These are phyloP conservation scores for Lutjanus argentimaculatus DNA, from an alignment of 2,797 vertebrate species.

Conservation along the genomic window DNA sequence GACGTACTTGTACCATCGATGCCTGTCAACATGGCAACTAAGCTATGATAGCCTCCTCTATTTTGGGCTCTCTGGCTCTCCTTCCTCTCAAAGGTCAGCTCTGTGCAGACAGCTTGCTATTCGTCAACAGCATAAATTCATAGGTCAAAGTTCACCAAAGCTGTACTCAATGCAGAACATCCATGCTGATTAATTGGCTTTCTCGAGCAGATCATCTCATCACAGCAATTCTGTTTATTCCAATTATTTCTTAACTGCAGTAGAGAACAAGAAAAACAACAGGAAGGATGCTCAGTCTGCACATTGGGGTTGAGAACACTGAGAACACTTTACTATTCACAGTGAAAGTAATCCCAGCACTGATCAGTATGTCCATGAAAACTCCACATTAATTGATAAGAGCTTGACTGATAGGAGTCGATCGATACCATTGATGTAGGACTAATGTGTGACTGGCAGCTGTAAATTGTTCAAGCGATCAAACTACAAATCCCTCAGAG, in stretches of 20 bases:
- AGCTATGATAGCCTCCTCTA: neutral
- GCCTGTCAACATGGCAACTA: neutral
- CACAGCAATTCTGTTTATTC: neutral
- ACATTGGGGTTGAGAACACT: neutral
- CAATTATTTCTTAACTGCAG: neutral
- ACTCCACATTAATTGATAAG: neutral
- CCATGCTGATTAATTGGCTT: neutral
- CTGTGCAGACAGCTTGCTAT: neutral
- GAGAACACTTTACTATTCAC: neutral
- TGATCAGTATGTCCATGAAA: neutral
- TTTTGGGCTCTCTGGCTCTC: no score
- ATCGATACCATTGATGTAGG: neutral
- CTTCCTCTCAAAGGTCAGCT: neutral
- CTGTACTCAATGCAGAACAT: neutral
- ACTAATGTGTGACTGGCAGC: conserved; percentile 2
- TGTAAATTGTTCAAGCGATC: neutral
- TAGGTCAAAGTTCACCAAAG: neutral
- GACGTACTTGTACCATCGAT: neutral
- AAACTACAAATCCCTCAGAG: neutral
- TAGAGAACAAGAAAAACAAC: neutral
- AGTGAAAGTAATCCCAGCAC: neutral
- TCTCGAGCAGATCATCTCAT: neutral
- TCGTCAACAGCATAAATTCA: neutral
- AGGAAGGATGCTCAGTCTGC: neutral
- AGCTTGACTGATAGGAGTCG: neutral